Evolutionary conservation across 2,797 vertebrate genomes (phyloP), one percentile per base, ranked within the genome.

Genomic region (Argya squamiceps): DNA sequence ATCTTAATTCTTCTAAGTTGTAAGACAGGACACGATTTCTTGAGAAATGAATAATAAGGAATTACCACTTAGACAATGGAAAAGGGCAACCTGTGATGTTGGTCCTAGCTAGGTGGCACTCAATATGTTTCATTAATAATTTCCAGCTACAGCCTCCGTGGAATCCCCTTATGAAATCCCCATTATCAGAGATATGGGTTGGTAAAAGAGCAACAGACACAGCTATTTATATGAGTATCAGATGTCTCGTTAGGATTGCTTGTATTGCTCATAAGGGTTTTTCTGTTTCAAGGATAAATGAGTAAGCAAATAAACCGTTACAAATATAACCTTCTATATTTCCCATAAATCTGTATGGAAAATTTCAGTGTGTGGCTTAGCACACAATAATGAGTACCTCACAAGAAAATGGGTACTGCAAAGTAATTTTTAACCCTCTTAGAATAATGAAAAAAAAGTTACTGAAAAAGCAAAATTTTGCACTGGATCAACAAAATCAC

Each of bases 11-110:
- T 91, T 36, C 69, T 64, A 79, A 77, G 22, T 55, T 82, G 60
- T 85, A 67, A 85, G 71, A 90, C 92, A 91, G 91, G 79, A 78
- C 65, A 71, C 53, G 14, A 67, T 96, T 94, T 92, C 64, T 86
- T 82, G 23, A 27, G 89, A 85, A 74, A 55, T 50, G 67, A 59
- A 78, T 76, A 82, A 84, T 39, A 79, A 92, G 70, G 65, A 94
- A 90, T 69, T 87, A 58, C 36, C 56, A 56, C 78, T 68, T 50
- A 81, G 55, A 78, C 37, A 84, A 85, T 27, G 47, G 52, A 86
- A 84, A 36, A 84, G 47, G 60, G 16, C 67, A 94, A 39, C 74
- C 74, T 41, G 58, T 65, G 77, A 84, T 63, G 87, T 43, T 93
- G 80, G 75, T 74, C 68, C 36, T 71, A 83, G 67, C 20, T 76